phyloP scores from a whole-genome alignment of 1,140 invertebrate species.

The Leptonema lineaticorne region DNA sequence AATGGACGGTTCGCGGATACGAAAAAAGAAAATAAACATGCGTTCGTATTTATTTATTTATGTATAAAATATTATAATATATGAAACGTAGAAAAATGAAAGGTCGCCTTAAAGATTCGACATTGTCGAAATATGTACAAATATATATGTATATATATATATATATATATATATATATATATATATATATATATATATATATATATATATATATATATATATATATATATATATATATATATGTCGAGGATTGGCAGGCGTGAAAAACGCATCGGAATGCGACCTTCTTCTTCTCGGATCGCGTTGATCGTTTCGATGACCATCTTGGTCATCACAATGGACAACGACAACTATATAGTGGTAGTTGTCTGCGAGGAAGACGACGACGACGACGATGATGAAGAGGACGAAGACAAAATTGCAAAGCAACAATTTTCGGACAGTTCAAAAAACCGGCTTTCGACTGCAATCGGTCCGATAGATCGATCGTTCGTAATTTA shows the following conservation, averaged over 20 bases:
- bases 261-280: conserved; percentile 5
- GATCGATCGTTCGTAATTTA: background rate
- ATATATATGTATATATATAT: no score
- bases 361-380: background rate
- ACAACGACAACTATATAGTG: conserved; percentile 1
- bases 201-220: no score
- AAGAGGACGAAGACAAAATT: background rate
- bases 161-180: no score
- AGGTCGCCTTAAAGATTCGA: no score
- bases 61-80: no score
- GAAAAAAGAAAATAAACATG: no score
- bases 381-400: background rate
- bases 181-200: no score
- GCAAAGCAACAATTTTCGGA: background rate
- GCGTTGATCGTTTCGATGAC: background rate
- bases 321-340: background rate
- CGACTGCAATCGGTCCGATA: background rate
- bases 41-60: no score
- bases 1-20: no score
- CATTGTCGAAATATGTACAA: no score
- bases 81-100: no score
- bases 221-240: background rate
- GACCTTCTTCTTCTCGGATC: background rate
- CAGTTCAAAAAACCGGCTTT: background rate
- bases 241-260: background rate